Evolutionary conservation across 2,888 invertebrate species (phyloP).

Genomic region (Hedya salicella): DNA sequence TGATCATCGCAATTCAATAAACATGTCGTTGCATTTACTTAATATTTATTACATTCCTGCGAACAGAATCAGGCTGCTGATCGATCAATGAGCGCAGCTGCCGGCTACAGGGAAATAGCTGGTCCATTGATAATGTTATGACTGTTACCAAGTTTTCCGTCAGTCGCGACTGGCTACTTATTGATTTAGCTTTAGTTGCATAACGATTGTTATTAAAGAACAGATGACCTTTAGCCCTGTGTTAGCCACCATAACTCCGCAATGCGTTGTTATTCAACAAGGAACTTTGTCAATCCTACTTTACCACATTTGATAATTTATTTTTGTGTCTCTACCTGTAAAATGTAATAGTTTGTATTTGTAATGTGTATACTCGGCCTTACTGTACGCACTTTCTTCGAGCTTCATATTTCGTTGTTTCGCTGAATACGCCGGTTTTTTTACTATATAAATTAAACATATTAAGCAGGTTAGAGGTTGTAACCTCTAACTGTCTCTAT

Average conservation of each 20-base stretch:
- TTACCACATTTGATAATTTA: too few relatives aligned
- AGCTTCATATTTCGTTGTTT: too few relatives aligned
- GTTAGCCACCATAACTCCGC: neutral
- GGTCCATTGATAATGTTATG: slow-evolving; percentile 45
- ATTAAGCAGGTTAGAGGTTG: too few relatives aligned
- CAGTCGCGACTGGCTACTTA: slow-evolving; percentile 12
- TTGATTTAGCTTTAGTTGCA: neutral
- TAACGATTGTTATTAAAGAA: slow-evolving; percentile 8
- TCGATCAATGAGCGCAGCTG: slow-evolving; percentile 46
- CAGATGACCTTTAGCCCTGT: slow-evolving; percentile 3
- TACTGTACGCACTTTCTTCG: too few relatives aligned
- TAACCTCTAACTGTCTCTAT: too few relatives aligned
- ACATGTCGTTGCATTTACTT: neutral
- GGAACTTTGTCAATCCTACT: neutral
- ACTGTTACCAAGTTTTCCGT: slow-evolving; percentile 39
- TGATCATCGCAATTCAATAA: neutral
- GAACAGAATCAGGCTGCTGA: slow-evolving; percentile 42
- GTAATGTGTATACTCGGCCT: too few relatives aligned
- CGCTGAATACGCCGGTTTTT: too few relatives aligned
- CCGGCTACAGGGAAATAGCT: slow-evolving; percentile 30
- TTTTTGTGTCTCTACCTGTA: neutral
- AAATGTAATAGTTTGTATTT: neutral
- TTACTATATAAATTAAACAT: too few relatives aligned
- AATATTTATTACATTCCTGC: slow-evolving; percentile 28
- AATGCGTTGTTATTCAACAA: neutral